Evolutionary conservation across 2,797 vertebrate species (phyloP), one percentile per base, ranked within the genome.

Genomic region (Cirrhinus molitorella): DNA sequence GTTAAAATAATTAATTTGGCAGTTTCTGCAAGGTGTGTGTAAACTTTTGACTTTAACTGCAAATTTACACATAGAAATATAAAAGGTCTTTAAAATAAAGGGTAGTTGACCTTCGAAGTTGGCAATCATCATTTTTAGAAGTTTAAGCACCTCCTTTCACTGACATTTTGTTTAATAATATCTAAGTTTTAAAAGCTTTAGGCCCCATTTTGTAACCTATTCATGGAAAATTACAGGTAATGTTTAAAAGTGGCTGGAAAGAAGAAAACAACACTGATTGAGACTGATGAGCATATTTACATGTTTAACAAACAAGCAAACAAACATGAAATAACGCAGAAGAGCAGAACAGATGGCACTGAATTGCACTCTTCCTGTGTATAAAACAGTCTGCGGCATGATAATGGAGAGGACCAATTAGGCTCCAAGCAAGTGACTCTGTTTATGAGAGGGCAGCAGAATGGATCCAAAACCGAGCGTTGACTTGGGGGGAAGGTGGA

Each of bases 361-460:
- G 57, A 71, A 90, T 89, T 45, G 45, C 65, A 31, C 40, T 80
- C 73, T 75, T 80, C 85, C 81, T 67, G 72, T 75, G 45, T 67
- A 70, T 43, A 40, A 55, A 45, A 40, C 45, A 67, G 45, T 51
- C 21, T 51, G 34, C 1, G 37, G 79, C n/a, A 77, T 68, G 14
- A 72, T 86, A 86, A 79, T 66, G 68, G 49, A 79, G 28, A 21
- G 37, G 43, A 51, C 5, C 59, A 45, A 85, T 85, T 72, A 80
- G 45, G 68, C 77, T 78, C 8, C 37, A 37, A 75, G 81, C 51
- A 78, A 83, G 21, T 49, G 14, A 70, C 81, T 65, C 34, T 10
- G 66, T 83, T 77, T 78, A 51, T 51, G 40, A 68, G 45, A 78
- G 49, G 43, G 53, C 70, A 81, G 45, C 57, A 28, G 28, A 65